Base-by-base conservation (phyloP, 1,140 invertebrate genomes). In the Zaprionus taronus region DNA sequence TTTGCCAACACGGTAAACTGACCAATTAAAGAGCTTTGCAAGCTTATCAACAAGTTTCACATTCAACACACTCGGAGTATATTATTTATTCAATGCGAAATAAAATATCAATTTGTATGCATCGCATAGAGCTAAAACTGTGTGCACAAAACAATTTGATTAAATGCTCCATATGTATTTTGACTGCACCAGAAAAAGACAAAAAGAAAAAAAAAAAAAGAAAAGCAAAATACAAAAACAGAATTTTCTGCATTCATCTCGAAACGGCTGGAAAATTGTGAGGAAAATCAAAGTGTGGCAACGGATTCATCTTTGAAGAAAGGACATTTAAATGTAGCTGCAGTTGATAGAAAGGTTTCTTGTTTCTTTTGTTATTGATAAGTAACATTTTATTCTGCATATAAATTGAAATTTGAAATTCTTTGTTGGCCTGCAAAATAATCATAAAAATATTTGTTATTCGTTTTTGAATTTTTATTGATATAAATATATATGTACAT, bases 41-140 rank as follows among this genome's bases (percentile, higher is more conserved):
- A 24, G 47, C 47, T 24, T 51, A 51, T 51, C 47, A 51, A 51
- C 20, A 20, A 51, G 20, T 24, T 51, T 11, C 11, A 14, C 47
- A 51, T 22, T 51, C 47, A 20, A 51, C n/a, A 17, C 41, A 38
- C n/a, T n/a, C 41, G n/a, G 41, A 47, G 12, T 24, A 24, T 51
- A 51, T 51, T 51, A 51, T 51, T 51, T 51, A 51, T 51, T 51
- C 47, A 51, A 51, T 51, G 47, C 47, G 47, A 24, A 51, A 51
- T 51, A 51, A 51, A 51, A 51, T 51, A 51, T 51, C 47, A 51
- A 51, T 51, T 51, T 51, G 47, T 51, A 24, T 24, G 47, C 47
- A 24, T 24, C 9, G 47, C 17, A 51, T 51, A 14, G 47, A 51
- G 47, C 7, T 12, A 17, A 51, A 51, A 51, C 5, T 51, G 20